Evolutionary conservation across 2,888 invertebrate genomes (phyloP).

Genomic region (Caenorhabditis zanzibari): DNA sequence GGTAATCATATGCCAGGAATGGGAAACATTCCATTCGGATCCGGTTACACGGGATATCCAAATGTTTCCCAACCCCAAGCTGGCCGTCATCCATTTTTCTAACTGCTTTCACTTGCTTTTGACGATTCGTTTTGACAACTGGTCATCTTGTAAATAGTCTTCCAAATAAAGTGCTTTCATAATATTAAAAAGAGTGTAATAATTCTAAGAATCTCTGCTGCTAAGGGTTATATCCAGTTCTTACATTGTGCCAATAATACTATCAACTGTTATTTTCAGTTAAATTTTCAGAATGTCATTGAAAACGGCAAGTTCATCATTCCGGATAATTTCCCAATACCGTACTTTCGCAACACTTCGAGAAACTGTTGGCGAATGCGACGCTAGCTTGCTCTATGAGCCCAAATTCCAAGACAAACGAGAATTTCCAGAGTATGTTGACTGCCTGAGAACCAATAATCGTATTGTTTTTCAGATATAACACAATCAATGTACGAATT

Average conservation of each 20-base stretch:
- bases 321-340: neutral
- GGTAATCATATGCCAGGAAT: constrained; percentile 49
- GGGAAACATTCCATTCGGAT: constrained; percentile 47
- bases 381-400: constrained; percentile 74
- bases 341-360: constrained; percentile 69
- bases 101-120: constrained; percentile 10
- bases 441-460: neutral
- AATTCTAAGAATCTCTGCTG: no score
- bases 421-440: constrained; percentile 76
- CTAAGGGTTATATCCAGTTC: neutral
- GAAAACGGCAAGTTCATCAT: neutral
- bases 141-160: constrained; percentile 21
- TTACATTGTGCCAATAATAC: neutral
- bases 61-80: constrained; percentile 42
- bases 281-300: constrained; percentile 4
- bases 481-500: constrained; percentile 77
- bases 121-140: constrained; percentile 33
- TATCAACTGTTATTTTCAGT: neutral
- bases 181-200: no score
- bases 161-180: constrained; percentile 1
- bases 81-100: constrained; percentile 64
- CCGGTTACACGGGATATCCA: constrained; percentile 59
- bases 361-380: constrained; percentile 68
- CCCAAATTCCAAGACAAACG: constrained; percentile 74
- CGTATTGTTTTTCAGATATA: constrained; percentile 60